Evolutionary conservation across 2,888 invertebrate species (phyloP), one percentile per base, ranked within the genome.

Genomic region (Agrilus cyanescens): DNA sequence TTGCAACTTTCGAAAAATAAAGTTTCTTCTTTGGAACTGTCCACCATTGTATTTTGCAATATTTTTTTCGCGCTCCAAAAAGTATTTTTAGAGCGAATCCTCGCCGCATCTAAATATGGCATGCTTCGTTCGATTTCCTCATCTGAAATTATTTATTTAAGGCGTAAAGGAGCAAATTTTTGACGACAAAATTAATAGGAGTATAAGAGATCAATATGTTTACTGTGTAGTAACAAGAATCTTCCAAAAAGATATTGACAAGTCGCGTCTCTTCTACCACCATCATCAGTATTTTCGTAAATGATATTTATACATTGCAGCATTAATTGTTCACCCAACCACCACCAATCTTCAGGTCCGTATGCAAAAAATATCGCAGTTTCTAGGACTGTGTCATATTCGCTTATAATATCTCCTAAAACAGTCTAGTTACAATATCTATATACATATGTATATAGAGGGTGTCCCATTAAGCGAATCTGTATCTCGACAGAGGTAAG

Each of bases 241-340:
- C 63, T 71, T 1, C 70, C 74, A 46, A 71, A 74, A 47, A 71
- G 63, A 52, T 69, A 75, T 63, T 72, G 68, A 52, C 69, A 68
- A 40, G 69, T 61, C 1, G 68, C 70, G 50, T 73, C 70, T 46
- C 68, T 67, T 32, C 71, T 65, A 2, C 72, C 72, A 1, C 70
- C 73, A 36, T 73, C 72, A 1, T 68, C 50, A 6, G 67, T 46
- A 47, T 65, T 71, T 39, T 63, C 58, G 41, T 68, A 66, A 1
- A 69, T 66, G 1, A 71, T 65, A 1, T 69, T 69, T 14, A 74
- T 68, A 1, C 68, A 50, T 2, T 71, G 68, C 5, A 71, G 53
- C 44, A 69, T 68, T 38, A 76, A 61, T 53, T 75, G 74, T 50
- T 76, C 73, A 0, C 75, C 73, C 10, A 77, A 56, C 76, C 76